These are phyloP conservation scores for Tineola bisselliella DNA, from an alignment of 2,888 invertebrate species.

Conservation along the genomic window DNA sequence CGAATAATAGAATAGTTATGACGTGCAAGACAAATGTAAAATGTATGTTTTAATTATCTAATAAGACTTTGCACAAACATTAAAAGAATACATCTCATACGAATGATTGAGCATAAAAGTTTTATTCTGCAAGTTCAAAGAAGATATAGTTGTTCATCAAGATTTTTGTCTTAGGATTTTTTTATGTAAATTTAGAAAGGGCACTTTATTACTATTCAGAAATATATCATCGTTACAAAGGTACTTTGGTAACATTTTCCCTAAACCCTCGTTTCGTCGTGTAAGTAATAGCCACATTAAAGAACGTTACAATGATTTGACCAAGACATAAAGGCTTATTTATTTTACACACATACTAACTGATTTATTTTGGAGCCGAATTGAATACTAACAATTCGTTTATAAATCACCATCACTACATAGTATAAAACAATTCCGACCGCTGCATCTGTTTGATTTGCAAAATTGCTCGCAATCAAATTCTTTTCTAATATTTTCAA, in stretches of 20 bases:
- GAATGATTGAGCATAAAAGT: background rate
- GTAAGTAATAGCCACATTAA: background rate
- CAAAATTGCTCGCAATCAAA: too few relatives aligned
- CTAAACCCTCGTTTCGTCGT: background rate
- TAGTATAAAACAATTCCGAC: too few relatives aligned
- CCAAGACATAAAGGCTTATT: background rate
- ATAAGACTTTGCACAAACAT: background rate
- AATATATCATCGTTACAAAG: background rate
- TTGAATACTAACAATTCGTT: too few relatives aligned
- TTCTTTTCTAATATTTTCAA: too few relatives aligned
- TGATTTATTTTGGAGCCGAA: too few relatives aligned
- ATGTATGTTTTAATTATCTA: background rate
- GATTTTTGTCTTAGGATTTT: background rate
- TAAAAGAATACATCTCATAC: background rate
- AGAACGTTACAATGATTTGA: background rate
- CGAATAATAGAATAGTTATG: too few relatives aligned
- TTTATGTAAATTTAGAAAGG: background rate
- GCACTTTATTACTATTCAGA: background rate
- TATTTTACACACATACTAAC: background rate
- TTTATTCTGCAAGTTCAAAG: background rate
- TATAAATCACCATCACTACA: too few relatives aligned
- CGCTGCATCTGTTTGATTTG: too few relatives aligned
- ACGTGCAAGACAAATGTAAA: too few relatives aligned
- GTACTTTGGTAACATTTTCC: background rate
- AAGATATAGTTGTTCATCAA: background rate